Base-by-base conservation (phyloP, 2,797 vertebrate species). In the Chelon labrosus region DNA sequence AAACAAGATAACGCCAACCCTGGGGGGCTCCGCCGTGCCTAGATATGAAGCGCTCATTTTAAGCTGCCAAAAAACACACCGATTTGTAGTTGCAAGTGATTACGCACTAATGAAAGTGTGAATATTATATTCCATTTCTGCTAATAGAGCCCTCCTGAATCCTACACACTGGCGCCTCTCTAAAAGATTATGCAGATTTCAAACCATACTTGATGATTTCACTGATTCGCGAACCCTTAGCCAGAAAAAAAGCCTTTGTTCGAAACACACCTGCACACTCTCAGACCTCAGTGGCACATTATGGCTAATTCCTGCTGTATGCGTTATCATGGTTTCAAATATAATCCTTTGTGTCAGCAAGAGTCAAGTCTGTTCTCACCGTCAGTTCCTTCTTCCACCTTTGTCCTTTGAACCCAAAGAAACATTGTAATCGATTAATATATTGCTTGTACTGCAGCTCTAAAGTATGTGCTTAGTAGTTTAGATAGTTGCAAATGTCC, bases 391-490 rank as follows among this genome's bases (percentile, higher is more conserved):
- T n/a, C 13, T 46, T 62, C 58, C 47, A 63, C 38, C 14, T 57
- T 70, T 77, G 64, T 55, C 61, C 60, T 76, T 82, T 66, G 27
- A 74, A 56, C 55, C 59, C 54, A 73, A 65, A 54, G 16, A 62
- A 61, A 63, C 39, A 10, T 52, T 55, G 49, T 10, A n/a, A 84
- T 41, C 7, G 2, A 58, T 58, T 12, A 71, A 65, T 10, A 49
- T 9, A 55, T 53, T 58, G 37, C 39, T 6, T 20, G 9, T 49
- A 11, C 31, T 10, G 1, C 37, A 19, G 20, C 13, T 68, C 44
- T 64, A 7, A 85, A 49, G 22, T 63, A 19, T 50, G 20, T 9
- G 13, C 47, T 7, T 55, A 54, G 70, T 61, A 49, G 55, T 51
- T 77, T 74, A 55, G 22, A 74, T 75, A 69, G 62, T 57, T 41